Evolutionary conservation across 2,888 invertebrate species (phyloP), one percentile per base, ranked within the genome.

Genomic region (Thalpophila matura): DNA sequence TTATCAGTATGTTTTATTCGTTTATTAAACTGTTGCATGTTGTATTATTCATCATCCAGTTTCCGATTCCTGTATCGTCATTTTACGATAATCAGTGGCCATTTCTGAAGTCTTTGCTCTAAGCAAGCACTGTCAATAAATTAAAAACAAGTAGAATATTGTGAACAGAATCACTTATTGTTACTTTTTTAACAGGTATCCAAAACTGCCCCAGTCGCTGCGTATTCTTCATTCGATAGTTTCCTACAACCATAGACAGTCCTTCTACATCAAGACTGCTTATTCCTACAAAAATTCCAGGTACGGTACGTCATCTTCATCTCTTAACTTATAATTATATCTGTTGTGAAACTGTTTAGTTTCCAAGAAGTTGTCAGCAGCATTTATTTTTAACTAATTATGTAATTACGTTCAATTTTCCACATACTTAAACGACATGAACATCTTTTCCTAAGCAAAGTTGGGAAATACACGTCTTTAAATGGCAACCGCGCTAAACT

Each of bases 181-280:
- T 33, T 45, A 27, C 20, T 4, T 61, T 71, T 49, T 56, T 74
- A 72, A 31, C 80, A 79, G 81, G 61, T 64, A 61, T 49, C 67
- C 51, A 63, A 67, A 63, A 58, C 66, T 62, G 62, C 56, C 51
- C 47, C 38, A 56, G 64, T 72, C 55, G 61, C 77, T 81, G 71
- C 72, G 72, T 78, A 65, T 76, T 69, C 72, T 63, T 65, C 74
- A 60, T 74, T 72, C 47, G 61, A 74, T 61, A 68, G 56, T 68
- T 74, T 74, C 67, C 50, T 59, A 38, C 60, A 67, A 57, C 75
- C 82, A 73, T 80, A 78, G 64, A 42, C 60, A 70, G 66, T 37
- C 65, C 59, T 54, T 56, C 7, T 50, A 35, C 22, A 65, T 38
- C 55, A 50, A 54, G 42, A 62, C 33, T 59, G 45, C 37, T 10